Percentiles rank a stretch among this genome's conserved stretches.
phyloP scores from a whole-genome alignment of 2,797 vertebrate species.

The Podargus strigoides region DNA sequence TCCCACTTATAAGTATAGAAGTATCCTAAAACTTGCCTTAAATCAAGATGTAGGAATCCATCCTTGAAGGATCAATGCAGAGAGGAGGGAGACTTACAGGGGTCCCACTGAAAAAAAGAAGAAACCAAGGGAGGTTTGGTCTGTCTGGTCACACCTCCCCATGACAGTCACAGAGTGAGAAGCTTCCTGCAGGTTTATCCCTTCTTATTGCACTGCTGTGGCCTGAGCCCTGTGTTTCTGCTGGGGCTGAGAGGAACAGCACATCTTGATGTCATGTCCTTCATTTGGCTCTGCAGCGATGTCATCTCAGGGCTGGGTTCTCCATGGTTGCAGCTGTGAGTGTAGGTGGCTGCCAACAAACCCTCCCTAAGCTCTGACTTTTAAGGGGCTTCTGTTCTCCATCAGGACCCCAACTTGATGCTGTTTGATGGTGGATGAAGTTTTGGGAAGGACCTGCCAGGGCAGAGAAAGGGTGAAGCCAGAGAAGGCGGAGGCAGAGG shows the following conservation, averaged over 20 bases:
- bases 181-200: background rate
- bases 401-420: background rate
- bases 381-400: background rate
- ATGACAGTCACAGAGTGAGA: background rate
- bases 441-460: background rate
- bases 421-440: background rate
- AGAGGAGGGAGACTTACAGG: background rate
- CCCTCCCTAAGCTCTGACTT: background rate
- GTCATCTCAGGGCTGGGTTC: constrained; percentile 7
- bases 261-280: too few species aligned
- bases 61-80: background rate
- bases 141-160: background rate
- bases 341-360: background rate
- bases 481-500: background rate
- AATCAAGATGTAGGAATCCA: background rate
- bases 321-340: background rate
- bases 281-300: fast-evolving
- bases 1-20: background rate
- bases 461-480: background rate
- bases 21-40: background rate
- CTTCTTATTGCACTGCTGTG: background rate
- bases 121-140: background rate
- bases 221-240: too few species aligned
- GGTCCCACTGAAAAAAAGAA: background rate
- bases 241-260: too few species aligned